Conservation (phyloP, 1,140 invertebrate species). For the Zaprionus inermis region DNA sequence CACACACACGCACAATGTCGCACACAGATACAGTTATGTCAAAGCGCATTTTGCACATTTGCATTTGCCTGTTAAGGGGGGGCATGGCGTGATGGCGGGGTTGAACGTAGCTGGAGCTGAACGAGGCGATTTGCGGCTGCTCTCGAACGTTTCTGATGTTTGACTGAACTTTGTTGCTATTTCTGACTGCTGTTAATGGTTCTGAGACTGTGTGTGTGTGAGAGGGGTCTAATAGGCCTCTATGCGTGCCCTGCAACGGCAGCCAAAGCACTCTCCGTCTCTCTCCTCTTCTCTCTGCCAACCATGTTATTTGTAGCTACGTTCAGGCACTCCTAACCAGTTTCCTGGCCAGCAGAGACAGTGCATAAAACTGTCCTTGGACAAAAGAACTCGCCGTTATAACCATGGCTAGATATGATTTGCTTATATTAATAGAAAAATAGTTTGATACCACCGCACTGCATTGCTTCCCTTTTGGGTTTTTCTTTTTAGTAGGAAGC, state of each 20-base stretch:
- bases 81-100: too few relatives aligned
- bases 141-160: slow-evolving; percentile 67
- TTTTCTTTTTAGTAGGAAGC: background rate
- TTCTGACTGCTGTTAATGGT: slow-evolving; percentile 57
- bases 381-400: slow-evolving; percentile 23
- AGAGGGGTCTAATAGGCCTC: slow-evolving; percentile 18
- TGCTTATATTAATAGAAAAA: slow-evolving; percentile 23
- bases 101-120: background rate
- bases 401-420: slow-evolving; percentile 25
- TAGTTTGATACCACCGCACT: slow-evolving; percentile 9
- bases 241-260: slow-evolving; percentile 6
- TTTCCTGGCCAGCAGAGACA: slow-evolving; percentile 13
- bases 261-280: background rate
- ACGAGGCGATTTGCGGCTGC: slow-evolving; percentile 29
- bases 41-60: slow-evolving; percentile 78
- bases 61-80: slow-evolving; percentile 48
- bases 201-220: slow-evolving; percentile 8
- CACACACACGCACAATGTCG: slow-evolving; percentile 22
- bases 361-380: background rate
- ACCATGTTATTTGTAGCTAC: slow-evolving; percentile 40
- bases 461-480: background rate
- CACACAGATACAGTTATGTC: slow-evolving; percentile 51
- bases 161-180: slow-evolving; percentile 72
- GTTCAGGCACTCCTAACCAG: slow-evolving; percentile 39
- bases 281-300: background rate